These are phyloP conservation scores for Aphidoletes aphidimyza DNA, from an alignment of 2,888 invertebrate species.

Conservation along the genomic window DNA sequence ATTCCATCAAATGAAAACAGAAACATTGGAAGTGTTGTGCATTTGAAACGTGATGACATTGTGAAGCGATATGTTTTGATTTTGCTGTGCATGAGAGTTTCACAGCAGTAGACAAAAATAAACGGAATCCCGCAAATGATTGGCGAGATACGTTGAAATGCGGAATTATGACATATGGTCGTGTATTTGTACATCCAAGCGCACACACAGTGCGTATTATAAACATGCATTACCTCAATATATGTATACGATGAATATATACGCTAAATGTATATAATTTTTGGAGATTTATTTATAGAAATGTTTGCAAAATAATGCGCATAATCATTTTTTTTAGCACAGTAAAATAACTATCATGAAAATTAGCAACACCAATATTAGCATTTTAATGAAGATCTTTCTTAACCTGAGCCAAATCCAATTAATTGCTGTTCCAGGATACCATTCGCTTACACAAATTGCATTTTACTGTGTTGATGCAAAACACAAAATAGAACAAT, in stretches of 20 bases:
- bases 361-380: no score
- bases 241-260: background rate
- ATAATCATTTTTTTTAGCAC: no score
- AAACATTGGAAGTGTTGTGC: background rate
- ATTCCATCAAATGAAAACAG: background rate
- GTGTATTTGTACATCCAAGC: constrained; percentile 10
- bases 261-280: no score
- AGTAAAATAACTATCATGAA: no score
- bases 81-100: background rate
- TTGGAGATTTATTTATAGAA: no score
- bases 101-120: constrained; percentile 28
- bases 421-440: no score
- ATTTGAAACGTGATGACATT: background rate
- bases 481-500: background rate
- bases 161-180: background rate
- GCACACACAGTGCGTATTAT: background rate
- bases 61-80: background rate
- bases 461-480: background rate
- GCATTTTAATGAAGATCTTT: no score
- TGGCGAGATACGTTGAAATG: background rate
- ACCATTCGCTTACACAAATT: no score
- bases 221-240: background rate
- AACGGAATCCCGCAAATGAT: background rate
- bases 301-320: no score
- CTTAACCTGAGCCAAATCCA: no score